A percentile compares a stretch with the other conserved stretches of the same genome.
phyloP scores from a whole-genome alignment of 2,113 vertebrate species.

The Mormyrus iriodes region DNA sequence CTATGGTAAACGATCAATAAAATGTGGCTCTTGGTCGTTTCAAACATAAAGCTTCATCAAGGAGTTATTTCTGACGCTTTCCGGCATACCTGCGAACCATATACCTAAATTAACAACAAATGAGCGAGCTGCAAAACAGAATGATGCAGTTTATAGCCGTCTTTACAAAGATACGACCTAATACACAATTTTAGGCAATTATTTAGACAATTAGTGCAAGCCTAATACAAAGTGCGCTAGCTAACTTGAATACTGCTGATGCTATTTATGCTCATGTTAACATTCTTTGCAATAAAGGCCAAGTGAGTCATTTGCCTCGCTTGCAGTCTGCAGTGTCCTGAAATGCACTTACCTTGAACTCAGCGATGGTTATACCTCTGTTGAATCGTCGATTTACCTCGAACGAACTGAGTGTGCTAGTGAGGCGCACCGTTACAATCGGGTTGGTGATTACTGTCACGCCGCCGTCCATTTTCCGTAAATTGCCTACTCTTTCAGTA shows the following conservation, averaged over 20 bases:
- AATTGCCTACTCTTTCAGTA: not conserved
- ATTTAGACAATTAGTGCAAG: not conserved
- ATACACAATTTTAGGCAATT: not conserved
- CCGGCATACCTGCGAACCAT: not conserved
- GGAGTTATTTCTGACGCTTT: not conserved
- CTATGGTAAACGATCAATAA: not conserved
- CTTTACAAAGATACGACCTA: not conserved
- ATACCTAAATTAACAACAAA: not conserved
- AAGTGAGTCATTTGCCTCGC: not conserved
- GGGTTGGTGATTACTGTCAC: slow-evolving; percentile 61
- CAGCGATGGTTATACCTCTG: slow-evolving; percentile 69
- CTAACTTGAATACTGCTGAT: not conserved
- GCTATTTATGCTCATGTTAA: not conserved
- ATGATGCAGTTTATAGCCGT: not conserved
- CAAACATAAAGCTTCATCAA: not conserved
- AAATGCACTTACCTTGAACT: slow-evolving; percentile 70
- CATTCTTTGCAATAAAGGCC: not conserved
- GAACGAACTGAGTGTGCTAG: slow-evolving; percentile 69
- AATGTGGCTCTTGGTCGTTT: not conserved
- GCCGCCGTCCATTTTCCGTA: slow-evolving; percentile 57
- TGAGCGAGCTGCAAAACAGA: not conserved
- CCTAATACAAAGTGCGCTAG: not conserved
- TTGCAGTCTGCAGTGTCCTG: not conserved
- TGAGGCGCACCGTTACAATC: slow-evolving; percentile 67
- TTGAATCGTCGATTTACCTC: slow-evolving; percentile 64